Evolutionary conservation across 2,797 vertebrate species (phyloP).

Genomic region (Hypotaenidia okinawae): DNA sequence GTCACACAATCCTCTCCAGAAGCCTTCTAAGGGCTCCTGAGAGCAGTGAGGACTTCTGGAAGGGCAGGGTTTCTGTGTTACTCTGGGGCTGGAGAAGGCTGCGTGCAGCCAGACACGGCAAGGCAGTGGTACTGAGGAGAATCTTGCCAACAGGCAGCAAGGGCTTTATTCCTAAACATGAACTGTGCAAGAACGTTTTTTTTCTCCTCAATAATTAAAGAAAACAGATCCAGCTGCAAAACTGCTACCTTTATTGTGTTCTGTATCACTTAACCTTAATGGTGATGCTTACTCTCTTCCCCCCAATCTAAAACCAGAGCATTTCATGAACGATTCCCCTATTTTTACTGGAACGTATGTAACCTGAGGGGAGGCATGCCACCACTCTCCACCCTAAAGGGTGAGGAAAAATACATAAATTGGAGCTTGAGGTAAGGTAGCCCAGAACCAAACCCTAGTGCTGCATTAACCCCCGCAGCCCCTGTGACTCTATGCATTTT

Average conservation of each 20-base stretch:
- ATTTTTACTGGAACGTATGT: not conserved
- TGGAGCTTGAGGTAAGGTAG: not conserved
- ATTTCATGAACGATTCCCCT: not conserved
- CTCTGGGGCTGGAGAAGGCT: not conserved
- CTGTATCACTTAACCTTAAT: not conserved
- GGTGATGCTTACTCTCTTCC: not conserved
- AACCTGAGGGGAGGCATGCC: not conserved
- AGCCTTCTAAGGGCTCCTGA: not conserved
- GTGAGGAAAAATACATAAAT: not conserved
- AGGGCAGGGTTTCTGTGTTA: not conserved
- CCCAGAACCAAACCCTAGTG: not conserved
- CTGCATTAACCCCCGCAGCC: not conserved
- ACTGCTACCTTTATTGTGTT: not conserved
- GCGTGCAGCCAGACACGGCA: not conserved
- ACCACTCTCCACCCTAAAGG: not conserved
- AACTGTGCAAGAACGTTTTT: not conserved
- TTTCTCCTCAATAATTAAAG: not conserved
- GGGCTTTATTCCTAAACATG: not conserved
- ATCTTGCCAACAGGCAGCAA: not conserved
- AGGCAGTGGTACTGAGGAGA: not conserved
- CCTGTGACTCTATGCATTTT: not conserved
- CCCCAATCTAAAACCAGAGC: not conserved
- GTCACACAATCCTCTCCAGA: not conserved
- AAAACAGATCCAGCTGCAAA: not conserved
- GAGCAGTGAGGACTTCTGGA: not conserved